Conservation (phyloP, 2,113 vertebrate genomes). For the Platichthys flesus region DNA sequence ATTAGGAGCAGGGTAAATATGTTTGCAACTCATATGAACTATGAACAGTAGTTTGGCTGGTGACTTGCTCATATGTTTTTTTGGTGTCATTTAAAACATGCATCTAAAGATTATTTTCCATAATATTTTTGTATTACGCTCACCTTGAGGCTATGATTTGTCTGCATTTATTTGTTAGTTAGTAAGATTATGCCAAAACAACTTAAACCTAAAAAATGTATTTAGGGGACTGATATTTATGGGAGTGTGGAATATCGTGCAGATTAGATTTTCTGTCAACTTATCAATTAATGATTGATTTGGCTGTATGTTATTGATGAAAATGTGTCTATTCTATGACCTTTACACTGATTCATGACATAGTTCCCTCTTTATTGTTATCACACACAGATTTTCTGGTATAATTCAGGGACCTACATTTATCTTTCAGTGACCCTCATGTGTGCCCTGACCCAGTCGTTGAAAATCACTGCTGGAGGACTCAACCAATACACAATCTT, state of each 20-base stretch:
- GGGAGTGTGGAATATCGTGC: no score
- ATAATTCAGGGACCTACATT: slow-evolving; percentile 26
- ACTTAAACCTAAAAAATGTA: no score
- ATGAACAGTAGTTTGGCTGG: background rate
- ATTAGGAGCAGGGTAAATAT: background rate
- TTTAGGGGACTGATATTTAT: no score
- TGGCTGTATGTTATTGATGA: no score
- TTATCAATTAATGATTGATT: no score
- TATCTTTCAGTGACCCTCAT: slow-evolving; percentile 48
- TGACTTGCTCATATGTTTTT: background rate
- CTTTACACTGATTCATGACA: no score
- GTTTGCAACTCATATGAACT: background rate
- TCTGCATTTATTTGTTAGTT: no score
- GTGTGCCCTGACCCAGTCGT: slow-evolving; percentile 37
- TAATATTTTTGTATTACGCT: background rate
- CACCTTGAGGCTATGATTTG: no score
- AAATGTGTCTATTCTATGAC: no score
- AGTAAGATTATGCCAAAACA: no score
- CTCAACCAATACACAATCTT: slow-evolving; percentile 52
- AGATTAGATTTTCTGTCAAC: no score
- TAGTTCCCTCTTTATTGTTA: no score
- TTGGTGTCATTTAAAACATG: background rate
- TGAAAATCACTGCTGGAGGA: slow-evolving; percentile 49
- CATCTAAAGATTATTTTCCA: background rate
- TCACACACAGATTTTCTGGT: background rate